Percentiles rank a stretch among this genome's conserved stretches.
Conservation (phyloP, 35 echinoderm and acorn worm species). For the Diadema setosum region DNA sequence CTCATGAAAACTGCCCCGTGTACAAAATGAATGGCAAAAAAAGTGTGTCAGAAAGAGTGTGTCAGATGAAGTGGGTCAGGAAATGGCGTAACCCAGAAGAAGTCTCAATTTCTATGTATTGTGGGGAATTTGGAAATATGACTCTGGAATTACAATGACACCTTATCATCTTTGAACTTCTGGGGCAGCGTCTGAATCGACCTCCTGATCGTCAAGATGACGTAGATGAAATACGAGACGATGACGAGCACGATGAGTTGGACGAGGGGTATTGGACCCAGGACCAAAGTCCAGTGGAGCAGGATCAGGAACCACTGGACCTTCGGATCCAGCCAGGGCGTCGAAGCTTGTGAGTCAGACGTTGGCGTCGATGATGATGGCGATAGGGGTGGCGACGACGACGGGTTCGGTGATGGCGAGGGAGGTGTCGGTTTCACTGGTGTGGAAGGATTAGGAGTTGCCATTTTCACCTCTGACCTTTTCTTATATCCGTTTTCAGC, state of each 20-base stretch:
- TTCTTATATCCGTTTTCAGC: too few relatives aligned
- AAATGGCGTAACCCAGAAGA: background rate
- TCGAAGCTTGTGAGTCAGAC: background rate
- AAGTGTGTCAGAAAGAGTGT: background rate
- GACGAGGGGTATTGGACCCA: background rate
- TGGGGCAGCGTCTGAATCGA: background rate
- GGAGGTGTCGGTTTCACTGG: background rate
- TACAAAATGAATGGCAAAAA: background rate
- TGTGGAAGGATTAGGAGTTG: background rate
- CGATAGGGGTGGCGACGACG: background rate
- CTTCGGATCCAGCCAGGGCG: background rate
- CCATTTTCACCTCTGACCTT: too few relatives aligned
- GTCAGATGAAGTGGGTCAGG: background rate
- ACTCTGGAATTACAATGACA: background rate
- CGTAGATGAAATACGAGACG: background rate
- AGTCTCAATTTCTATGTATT: background rate
- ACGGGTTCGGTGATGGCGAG: background rate
- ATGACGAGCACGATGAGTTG: background rate
- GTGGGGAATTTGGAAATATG: background rate
- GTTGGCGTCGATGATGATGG: background rate
- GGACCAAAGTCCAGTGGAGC: background rate
- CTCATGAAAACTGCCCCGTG: background rate
- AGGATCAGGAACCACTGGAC: background rate
- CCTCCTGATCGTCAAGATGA: background rate
- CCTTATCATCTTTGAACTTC: slow-evolving; percentile 9